phyloP scores from a whole-genome alignment of 2,797 vertebrate species.

The Otus scops region DNA sequence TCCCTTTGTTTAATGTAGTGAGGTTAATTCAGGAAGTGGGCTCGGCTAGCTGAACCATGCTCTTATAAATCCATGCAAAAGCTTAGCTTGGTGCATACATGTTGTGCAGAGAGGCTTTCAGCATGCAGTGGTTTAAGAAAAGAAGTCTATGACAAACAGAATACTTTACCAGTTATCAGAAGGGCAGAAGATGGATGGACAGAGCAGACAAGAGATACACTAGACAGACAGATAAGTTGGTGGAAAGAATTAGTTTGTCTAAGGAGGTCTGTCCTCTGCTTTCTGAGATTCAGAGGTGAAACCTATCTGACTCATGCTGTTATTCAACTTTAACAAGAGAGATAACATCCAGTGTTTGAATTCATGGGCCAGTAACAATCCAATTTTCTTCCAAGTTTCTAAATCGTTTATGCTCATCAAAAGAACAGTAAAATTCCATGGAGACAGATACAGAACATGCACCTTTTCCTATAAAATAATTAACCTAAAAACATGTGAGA shows the following conservation, averaged over 20 bases:
- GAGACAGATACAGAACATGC: background rate
- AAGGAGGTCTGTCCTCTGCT: background rate
- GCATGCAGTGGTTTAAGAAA: background rate
- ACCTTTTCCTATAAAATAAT: background rate
- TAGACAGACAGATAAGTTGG: constrained; percentile 29
- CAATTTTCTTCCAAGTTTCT: background rate
- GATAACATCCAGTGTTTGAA: background rate
- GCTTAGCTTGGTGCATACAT: background rate
- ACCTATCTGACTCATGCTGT: background rate
- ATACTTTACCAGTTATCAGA: constrained; percentile 18
- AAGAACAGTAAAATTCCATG: background rate
- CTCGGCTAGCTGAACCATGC: background rate
- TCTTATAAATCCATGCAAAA: background rate
- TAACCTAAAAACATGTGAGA: accelerated
- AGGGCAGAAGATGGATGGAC: constrained; percentile 13
- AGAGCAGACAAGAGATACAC: constrained; percentile 18
- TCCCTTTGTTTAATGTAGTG: background rate
- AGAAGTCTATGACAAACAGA: background rate
- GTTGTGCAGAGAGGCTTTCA: background rate
- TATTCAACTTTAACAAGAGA: background rate
- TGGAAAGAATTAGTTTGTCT: constrained; percentile 28
- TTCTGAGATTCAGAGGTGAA: background rate
- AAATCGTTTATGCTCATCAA: background rate
- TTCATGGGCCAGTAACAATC: background rate
- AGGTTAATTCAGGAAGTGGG: background rate